phyloP scores from a whole-genome alignment of 2,888 invertebrate genomes.

The Drosophila picticornis region DNA sequence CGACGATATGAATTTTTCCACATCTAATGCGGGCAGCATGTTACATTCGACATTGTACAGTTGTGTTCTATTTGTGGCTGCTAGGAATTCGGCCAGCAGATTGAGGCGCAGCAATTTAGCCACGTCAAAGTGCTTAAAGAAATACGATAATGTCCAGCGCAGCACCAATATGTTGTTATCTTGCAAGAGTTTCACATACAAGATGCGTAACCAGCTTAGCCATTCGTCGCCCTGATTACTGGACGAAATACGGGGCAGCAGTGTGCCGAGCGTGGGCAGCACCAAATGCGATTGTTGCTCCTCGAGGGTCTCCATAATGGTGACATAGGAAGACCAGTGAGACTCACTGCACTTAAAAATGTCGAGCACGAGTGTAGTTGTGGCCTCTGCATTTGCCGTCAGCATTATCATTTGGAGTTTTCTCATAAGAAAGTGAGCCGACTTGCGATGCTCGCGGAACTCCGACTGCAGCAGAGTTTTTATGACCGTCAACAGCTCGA shows the following conservation, averaged over 20 bases:
- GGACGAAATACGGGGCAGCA: slow-evolving; percentile 45
- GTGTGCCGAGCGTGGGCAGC: slow-evolving; percentile 75
- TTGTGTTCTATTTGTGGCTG: slow-evolving; percentile 78
- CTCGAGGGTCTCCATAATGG: slow-evolving; percentile 81
- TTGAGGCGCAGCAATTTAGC: slow-evolving; percentile 46
- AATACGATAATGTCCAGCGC: slow-evolving; percentile 79
- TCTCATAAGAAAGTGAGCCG: slow-evolving; percentile 71
- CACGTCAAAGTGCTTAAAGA: slow-evolving; percentile 54
- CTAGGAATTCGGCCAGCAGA: slow-evolving; percentile 68
- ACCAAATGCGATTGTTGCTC: slow-evolving; percentile 84
- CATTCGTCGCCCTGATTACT: slow-evolving; percentile 22
- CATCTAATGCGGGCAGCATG: slow-evolving; percentile 41
- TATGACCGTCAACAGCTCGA: slow-evolving; percentile 54
- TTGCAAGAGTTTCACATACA: slow-evolving; percentile 69
- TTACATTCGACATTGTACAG: slow-evolving; percentile 71
- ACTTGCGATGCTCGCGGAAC: slow-evolving; percentile 70
- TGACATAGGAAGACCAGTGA: slow-evolving; percentile 73
- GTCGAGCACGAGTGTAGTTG: background rate
- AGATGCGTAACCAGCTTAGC: slow-evolving; percentile 64
- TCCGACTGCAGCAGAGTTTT: slow-evolving; percentile 65
- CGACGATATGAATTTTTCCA: slow-evolving; percentile 45
- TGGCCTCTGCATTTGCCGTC: slow-evolving; percentile 1
- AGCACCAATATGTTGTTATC: slow-evolving; percentile 81
- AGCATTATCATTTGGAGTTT: slow-evolving; percentile 47
- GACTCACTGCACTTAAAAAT: slow-evolving; percentile 43